Percentiles rank a stretch among this genome's conserved stretches.
phyloP scores from a whole-genome alignment of 2,888 invertebrate genomes.

The Phrixothrix hirtus region DNA sequence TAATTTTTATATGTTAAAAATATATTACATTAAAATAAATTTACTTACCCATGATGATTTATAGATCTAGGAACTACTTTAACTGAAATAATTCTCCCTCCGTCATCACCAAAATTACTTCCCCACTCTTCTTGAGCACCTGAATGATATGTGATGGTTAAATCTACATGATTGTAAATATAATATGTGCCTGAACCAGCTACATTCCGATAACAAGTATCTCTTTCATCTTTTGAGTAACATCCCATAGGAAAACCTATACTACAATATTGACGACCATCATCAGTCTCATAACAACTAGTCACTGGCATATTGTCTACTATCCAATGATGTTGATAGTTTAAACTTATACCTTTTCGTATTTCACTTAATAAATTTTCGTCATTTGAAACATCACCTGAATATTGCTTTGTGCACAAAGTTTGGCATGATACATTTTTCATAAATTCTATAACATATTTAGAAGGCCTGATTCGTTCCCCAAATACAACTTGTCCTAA shows the following conservation, averaged over 20 bases:
- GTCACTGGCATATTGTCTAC: slow-evolving; percentile 99
- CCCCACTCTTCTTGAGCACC: slow-evolving; percentile 89
- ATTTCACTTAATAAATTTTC: slow-evolving; percentile 72
- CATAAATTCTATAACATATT: slow-evolving; percentile 85
- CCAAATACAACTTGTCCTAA: slow-evolving; percentile 99
- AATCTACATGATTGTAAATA: slow-evolving; percentile 95
- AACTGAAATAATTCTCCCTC: slow-evolving; percentile 86
- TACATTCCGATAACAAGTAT: slow-evolving; percentile 43
- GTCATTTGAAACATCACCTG: slow-evolving; percentile 63
- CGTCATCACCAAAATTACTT: slow-evolving; percentile 72
- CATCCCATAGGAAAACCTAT: slow-evolving; percentile 99
- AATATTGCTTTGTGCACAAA: slow-evolving; percentile 73
- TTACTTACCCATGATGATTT: slow-evolving; percentile 46
- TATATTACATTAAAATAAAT: neutral
- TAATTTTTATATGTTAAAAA: neutral
- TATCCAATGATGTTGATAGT: slow-evolving; percentile 99
- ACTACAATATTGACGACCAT: slow-evolving; percentile 80
- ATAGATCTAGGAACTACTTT: slow-evolving; percentile 62
- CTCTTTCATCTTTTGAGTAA: slow-evolving; percentile 46
- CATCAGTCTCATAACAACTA: slow-evolving; percentile 83
- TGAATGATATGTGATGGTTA: slow-evolving; percentile 91
- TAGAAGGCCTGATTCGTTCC: slow-evolving; percentile 95
- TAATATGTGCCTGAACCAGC: slow-evolving; percentile 75
- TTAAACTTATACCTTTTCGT: slow-evolving; percentile 86
- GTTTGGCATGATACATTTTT: slow-evolving; percentile 67